Percentiles rank a stretch among this genome's conserved stretches.
phyloP scores from a whole-genome alignment of 2,797 vertebrate species.

The Tapera naevia region DNA sequence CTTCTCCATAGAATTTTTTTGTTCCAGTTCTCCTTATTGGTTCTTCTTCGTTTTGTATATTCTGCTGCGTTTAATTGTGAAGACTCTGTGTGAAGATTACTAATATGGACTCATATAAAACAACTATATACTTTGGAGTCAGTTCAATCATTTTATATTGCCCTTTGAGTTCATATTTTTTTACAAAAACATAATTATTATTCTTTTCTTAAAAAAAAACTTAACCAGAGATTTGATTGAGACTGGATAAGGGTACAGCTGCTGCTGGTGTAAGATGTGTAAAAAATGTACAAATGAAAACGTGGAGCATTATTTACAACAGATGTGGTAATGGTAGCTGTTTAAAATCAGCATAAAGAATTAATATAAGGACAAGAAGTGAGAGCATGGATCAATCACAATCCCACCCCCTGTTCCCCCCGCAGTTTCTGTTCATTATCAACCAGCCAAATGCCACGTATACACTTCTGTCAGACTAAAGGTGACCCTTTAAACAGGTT shows the following conservation, averaged over 20 bases:
- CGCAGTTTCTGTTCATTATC: neutral
- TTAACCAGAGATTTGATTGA: neutral
- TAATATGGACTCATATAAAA: neutral
- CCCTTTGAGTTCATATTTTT: neutral
- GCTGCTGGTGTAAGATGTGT: neutral
- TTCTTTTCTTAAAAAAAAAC: neutral
- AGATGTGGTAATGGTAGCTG: neutral
- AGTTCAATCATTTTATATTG: neutral
- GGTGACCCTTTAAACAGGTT: conserved; percentile 57
- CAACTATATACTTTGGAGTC: neutral
- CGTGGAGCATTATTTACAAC: neutral
- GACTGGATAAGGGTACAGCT: neutral
- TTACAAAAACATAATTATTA: neutral
- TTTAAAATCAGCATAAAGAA: conserved; percentile 9
- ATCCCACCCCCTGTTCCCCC: fast-evolving
- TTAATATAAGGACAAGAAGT: neutral
- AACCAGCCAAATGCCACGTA: neutral
- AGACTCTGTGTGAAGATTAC: neutral
- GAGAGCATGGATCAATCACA: neutral
- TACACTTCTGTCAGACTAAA: conserved; percentile 27
- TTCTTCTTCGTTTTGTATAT: neutral
- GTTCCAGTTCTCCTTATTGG: neutral
- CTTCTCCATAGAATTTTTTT: neutral
- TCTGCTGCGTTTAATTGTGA: neutral
- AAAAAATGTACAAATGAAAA: neutral